Conservation (phyloP, 2,113 vertebrate genomes). For the Pyxicephalus adspersus region DNA sequence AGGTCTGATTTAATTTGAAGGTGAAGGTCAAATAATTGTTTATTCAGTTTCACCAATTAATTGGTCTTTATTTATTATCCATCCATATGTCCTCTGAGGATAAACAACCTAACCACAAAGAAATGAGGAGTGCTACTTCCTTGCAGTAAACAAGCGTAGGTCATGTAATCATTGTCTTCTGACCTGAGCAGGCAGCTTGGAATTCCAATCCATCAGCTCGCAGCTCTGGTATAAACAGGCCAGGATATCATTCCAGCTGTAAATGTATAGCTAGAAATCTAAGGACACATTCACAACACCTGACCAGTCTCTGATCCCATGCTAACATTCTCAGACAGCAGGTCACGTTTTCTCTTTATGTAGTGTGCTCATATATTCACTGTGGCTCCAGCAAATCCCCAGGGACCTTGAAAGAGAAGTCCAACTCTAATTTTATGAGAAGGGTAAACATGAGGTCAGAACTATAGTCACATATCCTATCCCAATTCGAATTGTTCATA, state of each 20-base stretch:
- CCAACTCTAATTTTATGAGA: not conserved
- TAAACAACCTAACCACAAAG: not conserved
- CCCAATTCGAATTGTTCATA: not conserved
- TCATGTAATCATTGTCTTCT: conserved; percentile 31
- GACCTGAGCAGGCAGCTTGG: conserved; percentile 12
- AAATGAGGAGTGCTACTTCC: not conserved
- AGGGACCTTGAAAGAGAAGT: conserved; percentile 38
- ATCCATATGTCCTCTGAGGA: not conserved
- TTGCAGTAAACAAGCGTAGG: conserved; percentile 10
- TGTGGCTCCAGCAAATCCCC: conserved; percentile 39
- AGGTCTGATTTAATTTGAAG: too few relatives aligned
- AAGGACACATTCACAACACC: not conserved
- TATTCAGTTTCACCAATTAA: too few relatives aligned
- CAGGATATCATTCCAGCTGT: conserved; percentile 15
- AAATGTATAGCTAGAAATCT: conserved; percentile 30
- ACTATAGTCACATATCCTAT: not conserved
- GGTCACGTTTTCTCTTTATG: conserved; percentile 10
- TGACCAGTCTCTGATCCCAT: conserved; percentile 8
- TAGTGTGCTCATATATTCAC: conserved; percentile 13
- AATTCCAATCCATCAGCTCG: conserved; percentile 40
- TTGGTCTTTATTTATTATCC: too few relatives aligned
- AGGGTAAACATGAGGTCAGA: not conserved
- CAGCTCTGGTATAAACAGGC: conserved; percentile 1
- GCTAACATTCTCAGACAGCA: conserved; percentile 29
- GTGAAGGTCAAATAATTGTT: too few relatives aligned